Conservation (phyloP, 2,888 invertebrate species). For the Tanytarsus gracilentus region DNA sequence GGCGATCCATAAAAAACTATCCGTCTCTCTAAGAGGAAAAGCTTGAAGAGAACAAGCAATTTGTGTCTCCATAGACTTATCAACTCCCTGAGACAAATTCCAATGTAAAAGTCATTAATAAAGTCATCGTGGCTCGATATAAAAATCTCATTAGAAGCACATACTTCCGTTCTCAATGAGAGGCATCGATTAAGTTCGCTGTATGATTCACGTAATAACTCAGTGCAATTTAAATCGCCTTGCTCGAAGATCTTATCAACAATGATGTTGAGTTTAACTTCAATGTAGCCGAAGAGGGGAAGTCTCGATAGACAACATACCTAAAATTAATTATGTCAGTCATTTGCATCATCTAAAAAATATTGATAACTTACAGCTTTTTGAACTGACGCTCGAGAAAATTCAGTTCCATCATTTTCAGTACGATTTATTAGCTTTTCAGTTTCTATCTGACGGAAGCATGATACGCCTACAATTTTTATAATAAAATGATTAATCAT, state of each 20-base stretch:
- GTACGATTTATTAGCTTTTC: slow-evolving; percentile 1
- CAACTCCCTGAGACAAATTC: slow-evolving; percentile 11
- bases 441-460: slow-evolving; percentile 10
- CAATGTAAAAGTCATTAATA: slow-evolving; percentile 10
- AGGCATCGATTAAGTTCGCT: slow-evolving; percentile 18
- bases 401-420: slow-evolving; percentile 19
- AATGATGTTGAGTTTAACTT: slow-evolving; percentile 1
- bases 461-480: slow-evolving; percentile 7
- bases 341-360: background rate
- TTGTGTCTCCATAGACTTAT: slow-evolving; percentile 69
- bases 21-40: slow-evolving; percentile 77
- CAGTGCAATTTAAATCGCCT: slow-evolving; percentile 6
- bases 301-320: slow-evolving; percentile 4
- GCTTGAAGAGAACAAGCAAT: slow-evolving; percentile 82
- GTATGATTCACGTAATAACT: background rate
- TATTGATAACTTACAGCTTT: background rate
- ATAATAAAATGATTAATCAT: background rate
- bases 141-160: background rate
- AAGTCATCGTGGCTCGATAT: background rate
- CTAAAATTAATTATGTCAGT: background rate
- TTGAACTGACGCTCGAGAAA: slow-evolving; percentile 13
- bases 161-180: background rate
- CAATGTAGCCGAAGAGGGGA: slow-evolving; percentile 18
- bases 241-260: slow-evolving; percentile 19
- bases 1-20: slow-evolving; percentile 90